phyloP scores from a whole-genome alignment of 2,113 vertebrate species.

The Elephas maximus region DNA sequence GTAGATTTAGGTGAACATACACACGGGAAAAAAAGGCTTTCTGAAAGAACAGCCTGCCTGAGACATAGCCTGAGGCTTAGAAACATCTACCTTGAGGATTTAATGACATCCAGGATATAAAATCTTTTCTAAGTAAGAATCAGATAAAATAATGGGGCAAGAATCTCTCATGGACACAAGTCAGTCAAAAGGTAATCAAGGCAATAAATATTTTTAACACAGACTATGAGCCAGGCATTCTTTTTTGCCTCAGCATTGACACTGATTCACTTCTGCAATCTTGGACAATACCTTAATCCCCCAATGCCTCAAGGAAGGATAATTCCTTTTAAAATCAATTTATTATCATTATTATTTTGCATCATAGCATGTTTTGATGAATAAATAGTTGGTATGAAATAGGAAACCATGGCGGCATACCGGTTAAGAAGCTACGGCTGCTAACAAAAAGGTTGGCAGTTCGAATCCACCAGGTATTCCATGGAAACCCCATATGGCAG shows the following conservation, averaged over 20 bases:
- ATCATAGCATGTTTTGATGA: neutral
- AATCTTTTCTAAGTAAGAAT: conserved; percentile 51
- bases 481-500: too few relatives aligned
- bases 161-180: neutral
- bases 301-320: neutral
- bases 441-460: too few relatives aligned
- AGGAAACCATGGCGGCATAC: too few relatives aligned
- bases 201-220: conserved; percentile 52
- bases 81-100: conserved; percentile 35
- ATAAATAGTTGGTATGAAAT: neutral
- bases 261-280: neutral
- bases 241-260: neutral
- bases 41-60: conserved; percentile 57
- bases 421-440: too few relatives aligned
- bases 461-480: too few relatives aligned
- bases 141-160: neutral
- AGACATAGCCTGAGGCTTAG: conserved; percentile 68
- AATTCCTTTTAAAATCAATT: neutral
- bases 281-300: neutral
- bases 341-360: neutral
- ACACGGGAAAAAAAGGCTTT: conserved; percentile 41
- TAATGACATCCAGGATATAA: conserved; percentile 61
- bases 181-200: conserved; percentile 11
- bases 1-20: conserved; percentile 78
- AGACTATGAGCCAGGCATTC: neutral